These are phyloP conservation scores for Tanypteryx hageni DNA, from an alignment of 2,888 invertebrate genomes.

Conservation along the genomic window DNA sequence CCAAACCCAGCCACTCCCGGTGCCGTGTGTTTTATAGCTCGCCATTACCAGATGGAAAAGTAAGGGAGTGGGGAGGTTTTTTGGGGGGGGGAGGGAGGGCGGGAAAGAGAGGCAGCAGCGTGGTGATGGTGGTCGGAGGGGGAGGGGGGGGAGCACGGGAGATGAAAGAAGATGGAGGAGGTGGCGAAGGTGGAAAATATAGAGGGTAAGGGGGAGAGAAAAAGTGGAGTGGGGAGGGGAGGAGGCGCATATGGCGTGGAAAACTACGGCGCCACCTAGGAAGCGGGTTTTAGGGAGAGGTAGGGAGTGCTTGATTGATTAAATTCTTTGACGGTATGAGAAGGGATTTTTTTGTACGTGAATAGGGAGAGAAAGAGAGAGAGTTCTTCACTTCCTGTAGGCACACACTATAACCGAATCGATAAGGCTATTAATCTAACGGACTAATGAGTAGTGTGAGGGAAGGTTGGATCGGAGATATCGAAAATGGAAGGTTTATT, in stretches of 20 bases:
- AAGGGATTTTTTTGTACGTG: neutral
- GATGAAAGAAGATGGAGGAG: neutral
- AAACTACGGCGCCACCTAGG: conserved; percentile 38
- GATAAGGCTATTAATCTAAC: conserved; percentile 6
- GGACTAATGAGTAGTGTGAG: neutral
- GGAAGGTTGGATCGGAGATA: neutral
- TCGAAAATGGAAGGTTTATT: neutral
- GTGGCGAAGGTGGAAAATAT: neutral
- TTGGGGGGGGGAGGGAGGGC: neutral
- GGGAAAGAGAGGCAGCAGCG: neutral
- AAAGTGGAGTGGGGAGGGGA: neutral
- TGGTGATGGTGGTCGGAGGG: neutral
- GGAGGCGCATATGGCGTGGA: conserved; percentile 41
- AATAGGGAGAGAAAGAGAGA: neutral
- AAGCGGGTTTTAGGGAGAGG: neutral
- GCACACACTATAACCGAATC: neutral
- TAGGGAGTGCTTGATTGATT: conserved; percentile 48
- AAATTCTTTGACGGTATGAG: conserved; percentile 48
- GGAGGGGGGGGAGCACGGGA: neutral
- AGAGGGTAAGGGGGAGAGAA: neutral
- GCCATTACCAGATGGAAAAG: conserved; percentile 59
- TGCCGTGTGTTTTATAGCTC: conserved; percentile 63
- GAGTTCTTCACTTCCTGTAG: conserved; percentile 21
- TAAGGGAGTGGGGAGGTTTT: neutral
- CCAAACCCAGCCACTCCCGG: conserved; percentile 17